Evolutionary conservation across 2,797 vertebrate species (phyloP).

Genomic region (Sebastes aleutianus): DNA sequence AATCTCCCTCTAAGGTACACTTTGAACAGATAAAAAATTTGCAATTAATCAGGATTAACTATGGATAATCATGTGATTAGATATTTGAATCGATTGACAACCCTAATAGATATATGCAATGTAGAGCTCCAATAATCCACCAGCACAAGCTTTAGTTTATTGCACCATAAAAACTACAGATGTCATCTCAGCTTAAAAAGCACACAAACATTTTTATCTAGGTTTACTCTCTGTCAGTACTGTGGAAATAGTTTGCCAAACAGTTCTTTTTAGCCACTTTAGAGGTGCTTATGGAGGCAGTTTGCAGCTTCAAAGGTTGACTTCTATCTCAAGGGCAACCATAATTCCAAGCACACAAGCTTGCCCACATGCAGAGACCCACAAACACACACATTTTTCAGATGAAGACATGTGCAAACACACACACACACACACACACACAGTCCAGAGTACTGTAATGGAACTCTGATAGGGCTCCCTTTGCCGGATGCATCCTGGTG

Average conservation of each 20-base stretch:
- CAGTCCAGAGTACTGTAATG: slow-evolving; percentile 29
- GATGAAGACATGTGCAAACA: neutral
- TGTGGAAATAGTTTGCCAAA: slow-evolving; percentile 41
- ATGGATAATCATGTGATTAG: neutral
- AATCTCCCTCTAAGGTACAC: neutral
- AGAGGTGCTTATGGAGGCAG: slow-evolving; percentile 62
- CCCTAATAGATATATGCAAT: neutral
- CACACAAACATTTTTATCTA: slow-evolving; percentile 20
- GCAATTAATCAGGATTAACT: neutral
- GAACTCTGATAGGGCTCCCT: slow-evolving; percentile 37
- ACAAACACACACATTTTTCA: neutral
- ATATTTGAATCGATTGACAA: neutral
- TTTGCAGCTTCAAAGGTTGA: slow-evolving; percentile 67
- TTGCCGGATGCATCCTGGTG: slow-evolving; percentile 52
- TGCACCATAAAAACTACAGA: slow-evolving; percentile 5
- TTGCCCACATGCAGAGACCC: slow-evolving; percentile 25
- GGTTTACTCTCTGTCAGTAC: slow-evolving; percentile 24
- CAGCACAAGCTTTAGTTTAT: neutral
- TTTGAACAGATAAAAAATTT: neutral
- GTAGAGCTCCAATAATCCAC: slow-evolving; percentile 7
- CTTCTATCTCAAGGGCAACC: slow-evolving; percentile 69
- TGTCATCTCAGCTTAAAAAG: slow-evolving; percentile 26
- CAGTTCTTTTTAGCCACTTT: slow-evolving; percentile 42
- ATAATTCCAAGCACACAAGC: slow-evolving; percentile 56
- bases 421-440: slow-evolving; percentile 6